phyloP scores from a whole-genome alignment of 2,797 vertebrate species.

The Myotis vivesi region DNA sequence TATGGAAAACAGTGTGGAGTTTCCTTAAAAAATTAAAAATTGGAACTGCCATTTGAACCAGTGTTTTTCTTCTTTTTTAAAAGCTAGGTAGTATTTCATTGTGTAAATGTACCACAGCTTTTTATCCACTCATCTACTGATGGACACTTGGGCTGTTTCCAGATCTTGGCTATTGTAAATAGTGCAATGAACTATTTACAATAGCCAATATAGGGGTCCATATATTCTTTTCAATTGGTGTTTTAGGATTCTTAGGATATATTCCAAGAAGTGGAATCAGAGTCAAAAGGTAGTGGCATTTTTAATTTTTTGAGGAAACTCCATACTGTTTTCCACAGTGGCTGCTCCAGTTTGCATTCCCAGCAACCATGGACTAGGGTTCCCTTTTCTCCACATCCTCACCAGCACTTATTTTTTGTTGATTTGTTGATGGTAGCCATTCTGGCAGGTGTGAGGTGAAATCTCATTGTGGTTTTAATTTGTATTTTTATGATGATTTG shows the following conservation, averaged over 20 bases:
- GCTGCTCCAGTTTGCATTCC: neutral
- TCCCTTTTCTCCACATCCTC: neutral
- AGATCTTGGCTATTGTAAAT: neutral
- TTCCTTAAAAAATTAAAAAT: neutral
- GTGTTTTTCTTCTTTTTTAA: neutral
- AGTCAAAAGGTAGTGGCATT: neutral
- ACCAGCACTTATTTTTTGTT: neutral
- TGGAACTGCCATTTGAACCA: neutral
- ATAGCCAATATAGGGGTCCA: neutral
- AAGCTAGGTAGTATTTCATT: neutral
- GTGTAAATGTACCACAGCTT: neutral
- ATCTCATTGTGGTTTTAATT: neutral
- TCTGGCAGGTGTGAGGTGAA: neutral
- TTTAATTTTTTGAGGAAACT: neutral
- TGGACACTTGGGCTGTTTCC: neutral
- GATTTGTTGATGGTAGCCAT: neutral
- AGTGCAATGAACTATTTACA: neutral
- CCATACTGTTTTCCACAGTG: neutral
- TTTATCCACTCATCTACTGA: neutral
- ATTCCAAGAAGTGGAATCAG: neutral
- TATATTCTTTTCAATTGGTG: neutral
- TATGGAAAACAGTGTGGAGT: neutral
- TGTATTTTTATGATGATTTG: neutral
- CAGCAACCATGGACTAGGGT: neutral
- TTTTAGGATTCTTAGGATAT: neutral